A percentile compares a stretch with the other conserved stretches of the same genome.
phyloP scores from a whole-genome alignment of 2,888 invertebrate genomes.

The Coenonympha glycerion region DNA sequence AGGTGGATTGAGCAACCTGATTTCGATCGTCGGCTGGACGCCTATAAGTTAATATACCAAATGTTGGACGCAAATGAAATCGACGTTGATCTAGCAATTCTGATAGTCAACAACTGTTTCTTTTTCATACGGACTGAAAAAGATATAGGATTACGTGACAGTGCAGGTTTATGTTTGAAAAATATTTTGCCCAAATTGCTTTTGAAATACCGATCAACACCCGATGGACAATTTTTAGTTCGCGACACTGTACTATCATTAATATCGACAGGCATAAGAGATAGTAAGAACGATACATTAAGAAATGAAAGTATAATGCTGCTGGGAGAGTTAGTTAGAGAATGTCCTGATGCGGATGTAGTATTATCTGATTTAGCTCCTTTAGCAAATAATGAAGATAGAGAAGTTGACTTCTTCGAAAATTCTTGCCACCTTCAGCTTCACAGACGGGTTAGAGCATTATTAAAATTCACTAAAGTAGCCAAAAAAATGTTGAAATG shows the following conservation, averaged over 20 bases:
- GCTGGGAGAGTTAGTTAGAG: conserved; percentile 84
- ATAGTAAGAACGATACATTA: conserved; percentile 81
- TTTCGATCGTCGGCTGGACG: conserved; percentile 86
- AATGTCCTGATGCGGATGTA: conserved; percentile 82
- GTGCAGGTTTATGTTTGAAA: conserved; percentile 84
- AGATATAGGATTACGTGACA: conserved; percentile 89
- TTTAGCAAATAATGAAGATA: conserved; percentile 81
- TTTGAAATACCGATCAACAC: conserved; percentile 68
- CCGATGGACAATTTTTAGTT: conserved; percentile 80
- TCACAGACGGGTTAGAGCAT: conserved; percentile 88
- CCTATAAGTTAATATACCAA: conserved; percentile 81
- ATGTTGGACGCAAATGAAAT: conserved; percentile 69
- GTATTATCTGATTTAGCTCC: conserved; percentile 82
- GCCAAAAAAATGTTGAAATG: conserved; percentile 77
- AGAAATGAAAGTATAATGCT: conserved; percentile 87
- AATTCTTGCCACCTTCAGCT: conserved; percentile 92
- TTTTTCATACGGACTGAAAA: conserved; percentile 85
- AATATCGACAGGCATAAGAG: conserved; percentile 83
- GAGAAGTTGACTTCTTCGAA: conserved; percentile 95
- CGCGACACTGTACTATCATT: conserved; percentile 83
- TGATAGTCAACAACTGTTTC: conserved; percentile 88
- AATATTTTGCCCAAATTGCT: conserved; percentile 80
- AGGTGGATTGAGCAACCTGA: conserved; percentile 96
- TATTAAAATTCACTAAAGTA: conserved; percentile 83
- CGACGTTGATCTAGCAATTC: conserved; percentile 79